Conservation (phyloP, 2,797 vertebrate species). For the Miichthys miiuy region DNA sequence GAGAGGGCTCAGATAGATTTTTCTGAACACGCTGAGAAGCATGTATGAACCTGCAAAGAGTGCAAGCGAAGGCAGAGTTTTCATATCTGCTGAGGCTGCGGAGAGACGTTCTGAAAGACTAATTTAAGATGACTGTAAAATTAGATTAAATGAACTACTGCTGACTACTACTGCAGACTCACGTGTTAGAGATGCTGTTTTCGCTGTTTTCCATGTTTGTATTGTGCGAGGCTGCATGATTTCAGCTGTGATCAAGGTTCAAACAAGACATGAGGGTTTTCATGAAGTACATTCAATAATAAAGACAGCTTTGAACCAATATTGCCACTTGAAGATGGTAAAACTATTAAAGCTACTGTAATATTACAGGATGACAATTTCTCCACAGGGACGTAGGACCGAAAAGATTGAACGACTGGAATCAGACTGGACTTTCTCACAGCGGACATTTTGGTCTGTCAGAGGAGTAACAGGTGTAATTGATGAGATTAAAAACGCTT, state of each 20-base stretch:
- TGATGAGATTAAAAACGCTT: background rate
- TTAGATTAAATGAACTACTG: background rate
- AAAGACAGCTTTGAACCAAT: background rate
- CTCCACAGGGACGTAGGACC: background rate
- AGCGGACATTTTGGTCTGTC: too few species aligned
- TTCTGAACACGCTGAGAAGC: conserved; percentile 19
- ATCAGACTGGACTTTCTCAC: background rate
- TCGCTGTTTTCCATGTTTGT: background rate
- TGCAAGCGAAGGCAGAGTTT: background rate
- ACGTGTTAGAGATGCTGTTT: background rate
- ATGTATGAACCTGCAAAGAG: conserved; percentile 17
- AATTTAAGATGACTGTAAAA: background rate
- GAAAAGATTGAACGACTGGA: background rate
- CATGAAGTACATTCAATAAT: background rate
- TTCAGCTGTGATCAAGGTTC: background rate
- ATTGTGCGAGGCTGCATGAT: background rate
- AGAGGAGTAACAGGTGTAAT: background rate
- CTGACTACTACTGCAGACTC: background rate
- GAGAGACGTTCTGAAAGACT: background rate
- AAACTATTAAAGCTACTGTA: too few species aligned
- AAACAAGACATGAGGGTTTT: background rate
- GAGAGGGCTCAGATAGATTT: conserved; percentile 10
- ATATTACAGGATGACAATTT: background rate
- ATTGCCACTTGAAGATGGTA: too few species aligned
- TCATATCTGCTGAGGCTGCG: background rate